Base-by-base conservation (phyloP, 1,140 invertebrate species). In the Eciton burchellii region DNA sequence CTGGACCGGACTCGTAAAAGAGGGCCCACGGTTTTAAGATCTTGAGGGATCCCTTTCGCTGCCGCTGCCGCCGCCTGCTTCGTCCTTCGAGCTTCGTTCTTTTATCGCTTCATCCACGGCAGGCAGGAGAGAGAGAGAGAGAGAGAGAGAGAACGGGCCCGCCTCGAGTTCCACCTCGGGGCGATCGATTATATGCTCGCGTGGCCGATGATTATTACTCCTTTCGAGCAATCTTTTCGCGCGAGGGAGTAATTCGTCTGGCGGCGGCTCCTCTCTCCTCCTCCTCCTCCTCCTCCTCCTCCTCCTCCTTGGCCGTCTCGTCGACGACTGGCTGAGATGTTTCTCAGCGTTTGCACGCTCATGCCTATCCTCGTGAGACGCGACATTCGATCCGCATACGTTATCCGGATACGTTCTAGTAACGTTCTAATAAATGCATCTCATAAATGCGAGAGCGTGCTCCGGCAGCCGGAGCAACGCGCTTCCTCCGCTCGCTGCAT, bases 151-250 rank as follows among this genome's bases (percentile, higher is more conserved):
- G 62, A 77, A 3, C 60, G 26, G n/a, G 59, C 66, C 35, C 19
- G 73, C 47, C 74, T n/a, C 62, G 49, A 79, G 74, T 79, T 57
- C n/a, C 63, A 77, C 74, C 74, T 68, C 49, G 19, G 8, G 74
- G 49, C 63, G 74, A 79, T 79, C 74, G 74, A 79, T 79, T 79
- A 79, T 79, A 57, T 63, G 24, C 49, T 79, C 74, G 74, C 63
- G 63, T 79, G 63, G 62, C 74, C 74, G 52, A 68, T 79, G 74
- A 79, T 79, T 79, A 79, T 79, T 79, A 68, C 65, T 70, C 43
- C 47, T 68, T 77, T 57, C 63, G 49, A 26, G 49, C 63, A 68
- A 79, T 79, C 74, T 66, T 77, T 54, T 66, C 60, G 63, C 74
- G 41, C 35, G 63, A 79, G 26, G 49, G 43, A 79, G 21, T 70